These are phyloP conservation scores for Syngnathus floridae DNA, from an alignment of 2,113 vertebrate species.

Conservation along the genomic window DNA sequence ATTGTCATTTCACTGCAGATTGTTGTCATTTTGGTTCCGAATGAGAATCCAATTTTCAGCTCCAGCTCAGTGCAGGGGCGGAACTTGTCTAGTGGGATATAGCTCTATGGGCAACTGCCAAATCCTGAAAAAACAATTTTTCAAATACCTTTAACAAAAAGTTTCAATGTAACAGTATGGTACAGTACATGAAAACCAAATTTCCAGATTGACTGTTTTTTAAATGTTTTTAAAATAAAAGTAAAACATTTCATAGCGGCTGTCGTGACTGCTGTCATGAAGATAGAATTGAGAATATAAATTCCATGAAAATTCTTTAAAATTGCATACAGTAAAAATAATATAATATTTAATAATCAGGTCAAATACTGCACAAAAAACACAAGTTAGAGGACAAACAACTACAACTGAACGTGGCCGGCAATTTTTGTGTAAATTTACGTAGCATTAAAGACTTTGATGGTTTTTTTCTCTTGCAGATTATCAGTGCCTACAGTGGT, in stretches of 20 bases:
- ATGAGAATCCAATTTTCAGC: background rate
- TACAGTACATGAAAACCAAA: background rate
- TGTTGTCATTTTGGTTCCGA: background rate
- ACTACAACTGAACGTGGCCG: background rate
- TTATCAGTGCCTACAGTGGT: conserved; percentile 10
- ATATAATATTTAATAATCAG: too few species aligned
- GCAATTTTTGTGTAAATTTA: background rate
- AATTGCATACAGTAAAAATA: too few species aligned
- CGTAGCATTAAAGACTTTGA: background rate
- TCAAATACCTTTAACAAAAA: background rate
- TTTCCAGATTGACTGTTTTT: too few species aligned
- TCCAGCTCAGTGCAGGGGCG: background rate
- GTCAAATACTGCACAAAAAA: background rate
- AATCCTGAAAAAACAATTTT: background rate
- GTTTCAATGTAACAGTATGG: background rate
- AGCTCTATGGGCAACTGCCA: background rate
- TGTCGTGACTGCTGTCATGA: too few species aligned
- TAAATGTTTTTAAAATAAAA: too few species aligned
- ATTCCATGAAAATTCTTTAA: too few species aligned
- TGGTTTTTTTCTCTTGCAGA: background rate
- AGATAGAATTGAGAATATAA: too few species aligned
- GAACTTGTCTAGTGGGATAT: background rate
- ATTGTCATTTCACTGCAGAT: too few species aligned
- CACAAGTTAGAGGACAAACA: background rate
- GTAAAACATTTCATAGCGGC: too few species aligned